Conservation (phyloP, 2,888 invertebrate genomes). For the Apamea crenata region DNA sequence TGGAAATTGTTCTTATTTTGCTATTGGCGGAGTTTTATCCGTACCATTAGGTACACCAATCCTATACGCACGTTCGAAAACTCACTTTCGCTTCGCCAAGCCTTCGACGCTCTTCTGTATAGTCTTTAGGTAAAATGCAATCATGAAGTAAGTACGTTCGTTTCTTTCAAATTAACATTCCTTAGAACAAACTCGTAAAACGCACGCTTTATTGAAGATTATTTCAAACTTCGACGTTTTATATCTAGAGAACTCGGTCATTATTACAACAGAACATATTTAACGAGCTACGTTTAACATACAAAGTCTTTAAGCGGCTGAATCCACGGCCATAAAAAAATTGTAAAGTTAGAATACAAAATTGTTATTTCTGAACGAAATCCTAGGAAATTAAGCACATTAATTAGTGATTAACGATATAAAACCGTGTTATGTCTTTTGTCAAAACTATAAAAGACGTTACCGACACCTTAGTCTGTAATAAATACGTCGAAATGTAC, state of each 20-base stretch:
- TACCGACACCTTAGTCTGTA: not conserved
- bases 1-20: constrained; percentile 2
- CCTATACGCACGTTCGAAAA: constrained; percentile 5
- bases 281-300: constrained; percentile 11
- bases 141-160: not conserved
- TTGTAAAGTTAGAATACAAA: not conserved
- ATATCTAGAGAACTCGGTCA: constrained; percentile 12
- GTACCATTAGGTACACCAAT: not conserved
- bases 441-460: constrained; percentile 41
- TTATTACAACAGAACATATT: constrained; percentile 17
- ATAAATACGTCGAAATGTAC: constrained; percentile 38
- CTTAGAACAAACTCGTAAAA: constrained; percentile 21
- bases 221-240: constrained; percentile 20
- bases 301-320: not conserved
- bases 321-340: not conserved
- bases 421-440: constrained; percentile 34
- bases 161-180: constrained; percentile 27
- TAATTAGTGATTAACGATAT: constrained; percentile 23
- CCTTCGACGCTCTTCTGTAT: not conserved
- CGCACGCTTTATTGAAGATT: constrained; percentile 13
- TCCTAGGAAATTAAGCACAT: constrained; percentile 23
- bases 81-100: constrained; percentile 5
- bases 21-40: not conserved
- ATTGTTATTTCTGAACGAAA: constrained; percentile 8
- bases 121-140: constrained; percentile 14